Conservation (phyloP, 2,797 vertebrate species). For the Sebastes diploproa region DNA sequence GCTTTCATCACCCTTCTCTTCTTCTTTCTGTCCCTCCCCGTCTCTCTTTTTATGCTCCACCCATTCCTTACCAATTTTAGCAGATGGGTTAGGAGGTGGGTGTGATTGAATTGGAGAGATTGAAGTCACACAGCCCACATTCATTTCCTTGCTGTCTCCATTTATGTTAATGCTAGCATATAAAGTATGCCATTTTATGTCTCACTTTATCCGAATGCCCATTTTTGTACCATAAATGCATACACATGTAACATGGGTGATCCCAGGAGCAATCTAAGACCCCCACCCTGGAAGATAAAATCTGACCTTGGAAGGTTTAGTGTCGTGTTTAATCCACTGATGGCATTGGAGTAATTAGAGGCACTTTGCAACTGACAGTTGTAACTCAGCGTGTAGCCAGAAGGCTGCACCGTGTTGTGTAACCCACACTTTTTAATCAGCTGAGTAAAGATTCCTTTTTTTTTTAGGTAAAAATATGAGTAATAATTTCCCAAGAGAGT, state of each 20-base stretch:
- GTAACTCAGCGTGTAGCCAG: constrained; percentile 43
- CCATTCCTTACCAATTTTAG: constrained; percentile 15
- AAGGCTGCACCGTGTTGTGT: constrained; percentile 36
- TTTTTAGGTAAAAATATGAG: not conserved
- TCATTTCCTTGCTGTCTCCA: not conserved
- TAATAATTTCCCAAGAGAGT: constrained; percentile 51
- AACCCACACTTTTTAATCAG: constrained; percentile 59
- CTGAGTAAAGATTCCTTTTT: constrained; percentile 1
- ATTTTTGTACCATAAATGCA: not conserved
- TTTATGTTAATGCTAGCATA: constrained; percentile 9
- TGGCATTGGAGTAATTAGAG: constrained; percentile 67
- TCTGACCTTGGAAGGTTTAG: constrained; percentile 47
- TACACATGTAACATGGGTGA: constrained; percentile 6
- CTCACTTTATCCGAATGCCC: not conserved
- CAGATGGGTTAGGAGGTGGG: not conserved
- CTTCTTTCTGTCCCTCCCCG: not conserved
- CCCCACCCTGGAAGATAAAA: constrained; percentile 29
- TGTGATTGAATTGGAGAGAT: constrained; percentile 20
- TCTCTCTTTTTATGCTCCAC: constrained; percentile 3
- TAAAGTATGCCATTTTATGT: constrained; percentile 9
- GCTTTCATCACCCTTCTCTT: constrained; percentile 41
- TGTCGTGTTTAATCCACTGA: constrained; percentile 55
- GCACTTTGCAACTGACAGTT: constrained; percentile 52
- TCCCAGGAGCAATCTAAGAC: not conserved
- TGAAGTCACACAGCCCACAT: not conserved